Conservation (phyloP, 2,797 vertebrate genomes). For the Melanotaenia parkinsoni region DNA sequence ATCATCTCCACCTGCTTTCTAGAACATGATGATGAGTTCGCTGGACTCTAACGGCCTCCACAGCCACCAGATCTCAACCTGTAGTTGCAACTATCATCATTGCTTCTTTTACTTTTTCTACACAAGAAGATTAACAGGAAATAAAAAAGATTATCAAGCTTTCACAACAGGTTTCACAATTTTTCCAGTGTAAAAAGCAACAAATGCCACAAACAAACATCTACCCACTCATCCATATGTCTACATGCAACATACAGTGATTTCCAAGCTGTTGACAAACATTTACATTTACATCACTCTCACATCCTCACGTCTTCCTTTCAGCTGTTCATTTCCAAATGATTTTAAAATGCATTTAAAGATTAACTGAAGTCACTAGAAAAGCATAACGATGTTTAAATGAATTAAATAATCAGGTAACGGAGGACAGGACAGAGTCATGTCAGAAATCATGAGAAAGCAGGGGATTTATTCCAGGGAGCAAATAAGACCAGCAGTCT, state of each 20-base stretch:
- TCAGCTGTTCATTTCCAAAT: not conserved
- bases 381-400: not conserved
- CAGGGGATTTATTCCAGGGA: not conserved
- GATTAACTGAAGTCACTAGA: not conserved
- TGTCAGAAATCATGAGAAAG: too few relatives aligned
- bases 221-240: slow-evolving; percentile 29
- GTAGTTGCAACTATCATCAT: too few relatives aligned
- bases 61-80: too few relatives aligned
- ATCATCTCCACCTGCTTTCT: too few relatives aligned
- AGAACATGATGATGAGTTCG: too few relatives aligned
- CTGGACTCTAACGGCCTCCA: too few relatives aligned
- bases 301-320: not conserved
- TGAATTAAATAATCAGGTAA: too few relatives aligned
- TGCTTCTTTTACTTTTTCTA: too few relatives aligned
- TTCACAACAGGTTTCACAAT: not conserved
- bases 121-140: too few relatives aligned
- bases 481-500: not conserved
- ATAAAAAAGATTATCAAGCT: slow-evolving; percentile 1
- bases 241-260: not conserved
- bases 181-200: not conserved
- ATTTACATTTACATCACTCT: not conserved
- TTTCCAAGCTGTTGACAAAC: slow-evolving; percentile 2
- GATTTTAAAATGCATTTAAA: not conserved
- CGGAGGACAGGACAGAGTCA: too few relatives aligned
- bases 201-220: not conserved